Conservation (phyloP, 2,113 vertebrate genomes). For the Etheostoma spectabile region DNA sequence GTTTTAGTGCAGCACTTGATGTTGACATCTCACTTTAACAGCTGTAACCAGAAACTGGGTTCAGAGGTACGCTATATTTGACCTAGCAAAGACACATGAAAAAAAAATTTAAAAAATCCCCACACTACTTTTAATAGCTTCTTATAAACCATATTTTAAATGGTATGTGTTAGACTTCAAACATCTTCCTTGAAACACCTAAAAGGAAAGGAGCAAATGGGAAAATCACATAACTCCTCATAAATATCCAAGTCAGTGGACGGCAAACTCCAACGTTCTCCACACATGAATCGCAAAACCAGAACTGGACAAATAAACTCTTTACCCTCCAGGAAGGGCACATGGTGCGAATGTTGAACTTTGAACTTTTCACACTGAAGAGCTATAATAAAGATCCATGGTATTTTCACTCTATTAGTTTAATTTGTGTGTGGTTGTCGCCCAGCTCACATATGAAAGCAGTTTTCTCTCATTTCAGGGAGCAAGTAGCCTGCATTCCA, state of each 20-base stretch:
- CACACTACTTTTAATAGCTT: slow-evolving; percentile 29
- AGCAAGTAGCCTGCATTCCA: slow-evolving; percentile 63
- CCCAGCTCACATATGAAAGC: slow-evolving; percentile 58
- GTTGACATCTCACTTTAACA: slow-evolving; percentile 21
- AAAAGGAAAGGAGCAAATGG: slow-evolving; percentile 40
- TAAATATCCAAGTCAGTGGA: slow-evolving; percentile 55
- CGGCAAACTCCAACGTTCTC: slow-evolving; percentile 22
- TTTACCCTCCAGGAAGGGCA: slow-evolving; percentile 8
- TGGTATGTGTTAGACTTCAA: slow-evolving; percentile 17
- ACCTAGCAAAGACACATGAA: slow-evolving; percentile 12
- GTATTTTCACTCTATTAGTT: slow-evolving; percentile 27
- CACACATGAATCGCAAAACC: slow-evolving; percentile 49
- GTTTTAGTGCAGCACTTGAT: neutral
- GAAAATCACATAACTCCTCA: slow-evolving; percentile 60
- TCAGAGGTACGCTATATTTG: slow-evolving; percentile 11
- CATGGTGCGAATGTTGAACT: slow-evolving; percentile 38
- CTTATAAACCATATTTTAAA: slow-evolving; percentile 39
- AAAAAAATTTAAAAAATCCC: neutral
- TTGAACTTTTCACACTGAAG: slow-evolving; percentile 12
- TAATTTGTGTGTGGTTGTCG: slow-evolving; percentile 50
- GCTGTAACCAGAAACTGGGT: slow-evolving; percentile 25
- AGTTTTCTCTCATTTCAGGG: slow-evolving; percentile 51
- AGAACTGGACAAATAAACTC: slow-evolving; percentile 61
- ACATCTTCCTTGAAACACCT: slow-evolving; percentile 25
- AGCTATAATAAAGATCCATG: slow-evolving; percentile 5